These are phyloP conservation scores for Xenopus petersii DNA, from an alignment of 2,797 vertebrate species.

Conservation along the genomic window DNA sequence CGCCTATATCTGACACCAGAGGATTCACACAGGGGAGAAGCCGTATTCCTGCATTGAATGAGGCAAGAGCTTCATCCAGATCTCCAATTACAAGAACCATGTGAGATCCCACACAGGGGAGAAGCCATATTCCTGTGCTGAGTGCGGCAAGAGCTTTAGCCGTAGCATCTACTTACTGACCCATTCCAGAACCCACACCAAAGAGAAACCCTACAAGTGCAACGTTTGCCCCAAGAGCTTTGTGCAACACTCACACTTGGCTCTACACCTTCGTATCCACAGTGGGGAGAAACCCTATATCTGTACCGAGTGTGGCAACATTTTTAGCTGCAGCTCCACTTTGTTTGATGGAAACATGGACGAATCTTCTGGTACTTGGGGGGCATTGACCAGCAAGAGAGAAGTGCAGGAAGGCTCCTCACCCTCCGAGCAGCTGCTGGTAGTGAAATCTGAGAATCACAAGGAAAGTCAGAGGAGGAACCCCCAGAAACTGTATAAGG, in stretches of 20 bases:
- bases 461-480: background rate
- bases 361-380: no score
- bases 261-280: constrained; percentile 28
- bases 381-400: background rate
- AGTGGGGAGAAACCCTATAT: background rate
- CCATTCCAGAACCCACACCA: background rate
- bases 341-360: background rate
- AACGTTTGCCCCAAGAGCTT: background rate
- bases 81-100: no score
- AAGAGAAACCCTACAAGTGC: background rate
- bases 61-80: background rate
- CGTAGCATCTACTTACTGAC: constrained; percentile 34
- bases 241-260: constrained; percentile 24
- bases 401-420: no score
- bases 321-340: background rate
- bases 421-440: no score
- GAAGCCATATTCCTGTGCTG: background rate
- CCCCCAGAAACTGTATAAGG: background rate
- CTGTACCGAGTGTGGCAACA: constrained; percentile 5
- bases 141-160: constrained; percentile 20
- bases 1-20: background rate
- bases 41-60: background rate
- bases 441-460: no score
- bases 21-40: background rate
- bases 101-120: no score